Conservation (phyloP, 2,888 invertebrate genomes). For the Parnassius smintheus region DNA sequence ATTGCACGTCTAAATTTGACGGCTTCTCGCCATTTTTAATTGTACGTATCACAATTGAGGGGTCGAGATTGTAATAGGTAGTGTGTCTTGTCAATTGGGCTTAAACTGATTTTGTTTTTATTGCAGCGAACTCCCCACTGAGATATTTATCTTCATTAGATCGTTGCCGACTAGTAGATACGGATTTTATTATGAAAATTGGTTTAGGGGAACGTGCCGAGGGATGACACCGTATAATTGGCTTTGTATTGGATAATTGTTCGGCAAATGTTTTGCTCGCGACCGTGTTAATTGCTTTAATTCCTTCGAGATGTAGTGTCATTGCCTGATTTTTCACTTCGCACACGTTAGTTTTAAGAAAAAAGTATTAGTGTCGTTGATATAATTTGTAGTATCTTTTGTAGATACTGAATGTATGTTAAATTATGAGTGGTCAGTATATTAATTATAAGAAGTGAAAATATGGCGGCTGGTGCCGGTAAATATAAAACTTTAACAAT, state of each 20-base stretch:
- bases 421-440: no score
- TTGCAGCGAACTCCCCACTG: slow-evolving; percentile 62
- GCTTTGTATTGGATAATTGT: slow-evolving; percentile 72
- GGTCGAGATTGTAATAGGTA: slow-evolving; percentile 54
- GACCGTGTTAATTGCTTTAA: slow-evolving; percentile 57
- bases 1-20: slow-evolving; percentile 59
- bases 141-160: slow-evolving; percentile 78
- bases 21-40: slow-evolving; percentile 54
- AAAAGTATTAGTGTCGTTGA: no score
- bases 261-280: slow-evolving; percentile 55
- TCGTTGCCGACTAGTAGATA: slow-evolving; percentile 64
- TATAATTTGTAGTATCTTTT: no score
- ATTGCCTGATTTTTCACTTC: slow-evolving; percentile 12
- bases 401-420: no score
- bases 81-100: slow-evolving; percentile 74
- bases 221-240: slow-evolving; percentile 70
- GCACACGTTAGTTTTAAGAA: background rate
- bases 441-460: no score
- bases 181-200: slow-evolving; percentile 73
- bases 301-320: slow-evolving; percentile 44
- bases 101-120: slow-evolving; percentile 77
- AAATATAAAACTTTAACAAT: no score
- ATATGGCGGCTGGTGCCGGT: no score
- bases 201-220: slow-evolving; percentile 55
- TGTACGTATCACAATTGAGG: slow-evolving; percentile 38